phyloP scores from a whole-genome alignment of 2,113 vertebrate species.

The Zootoca vivipara region DNA sequence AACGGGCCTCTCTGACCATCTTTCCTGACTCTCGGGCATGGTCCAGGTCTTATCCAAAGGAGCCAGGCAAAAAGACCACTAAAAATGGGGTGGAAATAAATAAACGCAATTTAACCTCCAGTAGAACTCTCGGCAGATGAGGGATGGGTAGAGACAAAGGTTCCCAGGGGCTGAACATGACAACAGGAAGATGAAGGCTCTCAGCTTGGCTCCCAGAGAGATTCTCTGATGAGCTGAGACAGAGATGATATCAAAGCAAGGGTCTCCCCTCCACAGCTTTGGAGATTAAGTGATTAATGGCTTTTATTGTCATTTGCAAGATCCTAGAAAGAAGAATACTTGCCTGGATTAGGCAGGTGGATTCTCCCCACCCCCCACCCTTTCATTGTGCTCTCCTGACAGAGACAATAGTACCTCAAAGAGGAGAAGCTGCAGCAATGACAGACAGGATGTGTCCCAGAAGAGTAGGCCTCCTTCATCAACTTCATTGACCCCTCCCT shows the following conservation, averaged over 20 bases:
- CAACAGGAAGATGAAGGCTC: not conserved
- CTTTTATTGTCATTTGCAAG: conserved; percentile 57
- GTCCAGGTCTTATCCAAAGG: not conserved
- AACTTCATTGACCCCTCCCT: not conserved
- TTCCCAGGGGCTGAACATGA: conserved; percentile 8
- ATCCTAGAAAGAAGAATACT: conserved; percentile 54
- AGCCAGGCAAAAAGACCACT: not conserved
- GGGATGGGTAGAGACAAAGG: conserved; percentile 14
- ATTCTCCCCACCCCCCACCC: not conserved
- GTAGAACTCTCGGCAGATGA: not conserved
- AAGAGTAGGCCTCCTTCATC: conserved; percentile 46
- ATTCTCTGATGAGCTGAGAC: conserved; percentile 36
- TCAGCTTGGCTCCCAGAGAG: conserved; percentile 23
- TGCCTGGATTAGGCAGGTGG: conserved; percentile 69
- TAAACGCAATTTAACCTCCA: not conserved
- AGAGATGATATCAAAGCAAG: conserved; percentile 61
- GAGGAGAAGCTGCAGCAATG: conserved; percentile 58
- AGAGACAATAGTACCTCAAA: conserved; percentile 56
- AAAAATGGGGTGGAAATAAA: not conserved
- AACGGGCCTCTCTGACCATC: not conserved
- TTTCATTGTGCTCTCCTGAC: conserved; percentile 1
- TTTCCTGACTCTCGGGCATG: not conserved
- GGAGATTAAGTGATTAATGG: conserved; percentile 57
- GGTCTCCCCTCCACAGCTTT: conserved; percentile 13
- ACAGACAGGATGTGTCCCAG: conserved; percentile 34